Conservation (phyloP, 1,140 invertebrate genomes). For the Mercenaria mercenaria region DNA sequence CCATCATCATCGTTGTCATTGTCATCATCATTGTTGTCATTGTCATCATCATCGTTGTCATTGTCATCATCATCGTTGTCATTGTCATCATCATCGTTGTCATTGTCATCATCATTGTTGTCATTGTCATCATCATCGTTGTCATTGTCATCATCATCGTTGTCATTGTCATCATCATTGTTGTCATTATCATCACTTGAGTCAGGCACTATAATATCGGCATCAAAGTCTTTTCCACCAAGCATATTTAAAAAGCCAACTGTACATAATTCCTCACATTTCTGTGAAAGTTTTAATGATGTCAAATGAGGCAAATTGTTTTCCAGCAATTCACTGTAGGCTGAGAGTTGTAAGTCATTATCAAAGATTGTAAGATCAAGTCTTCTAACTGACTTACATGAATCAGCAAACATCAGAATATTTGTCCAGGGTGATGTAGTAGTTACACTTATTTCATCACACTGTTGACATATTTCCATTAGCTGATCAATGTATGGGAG, state of each 20-base stretch:
- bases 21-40: neutral
- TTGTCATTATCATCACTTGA: too few species aligned
- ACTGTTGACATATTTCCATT: neutral
- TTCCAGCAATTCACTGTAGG: neutral
- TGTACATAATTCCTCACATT: neutral
- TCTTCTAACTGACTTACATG: neutral
- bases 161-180: neutral
- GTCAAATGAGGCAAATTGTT: neutral
- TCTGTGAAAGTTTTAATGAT: neutral
- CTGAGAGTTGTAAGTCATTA: neutral
- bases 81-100: neutral
- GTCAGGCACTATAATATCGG: neutral
- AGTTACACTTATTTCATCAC: neutral
- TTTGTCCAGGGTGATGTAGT: neutral
- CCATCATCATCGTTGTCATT: neutral
- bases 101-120: neutral
- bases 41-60: neutral
- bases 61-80: neutral
- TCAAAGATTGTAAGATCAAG: neutral
- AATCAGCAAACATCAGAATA: neutral
- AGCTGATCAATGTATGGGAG: constrained; percentile 19
- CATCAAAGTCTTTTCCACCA: neutral
- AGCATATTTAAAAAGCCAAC: neutral
- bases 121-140: neutral
- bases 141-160: neutral